Conservation (phyloP, 2,888 invertebrate genomes). For the Brassicogethes aeneus region DNA sequence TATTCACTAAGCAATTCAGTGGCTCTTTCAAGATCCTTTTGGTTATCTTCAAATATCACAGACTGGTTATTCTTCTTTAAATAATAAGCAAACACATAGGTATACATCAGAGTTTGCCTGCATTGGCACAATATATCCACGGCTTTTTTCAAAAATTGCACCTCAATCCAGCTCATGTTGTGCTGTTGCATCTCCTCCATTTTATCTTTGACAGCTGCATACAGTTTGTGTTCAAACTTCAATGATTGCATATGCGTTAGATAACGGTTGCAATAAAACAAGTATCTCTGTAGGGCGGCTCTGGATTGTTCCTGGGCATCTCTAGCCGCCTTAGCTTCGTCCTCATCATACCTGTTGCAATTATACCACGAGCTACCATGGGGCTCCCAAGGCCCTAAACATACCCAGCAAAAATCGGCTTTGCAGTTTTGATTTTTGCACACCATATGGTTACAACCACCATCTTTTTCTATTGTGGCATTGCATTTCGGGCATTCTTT, state of each 20-base stretch:
- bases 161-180: slow-evolving; percentile 99
- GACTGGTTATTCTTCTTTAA: slow-evolving; percentile 97
- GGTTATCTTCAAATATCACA: slow-evolving; percentile 98
- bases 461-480: slow-evolving; percentile 92
- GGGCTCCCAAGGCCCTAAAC: slow-evolving; percentile 97
- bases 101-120: slow-evolving; percentile 97
- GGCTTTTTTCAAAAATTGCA: slow-evolving; percentile 96
- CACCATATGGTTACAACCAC: slow-evolving; percentile 98
- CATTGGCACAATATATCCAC: slow-evolving; percentile 96
- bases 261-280: slow-evolving; percentile 92
- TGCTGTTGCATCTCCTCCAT: slow-evolving; percentile 99
- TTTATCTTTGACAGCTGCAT: slow-evolving; percentile 92
- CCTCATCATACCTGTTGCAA: slow-evolving; percentile 65
- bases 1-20: slow-evolving; percentile 98
- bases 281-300: slow-evolving; percentile 89
- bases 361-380: slow-evolving; percentile 88
- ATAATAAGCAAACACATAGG: slow-evolving; percentile 99
- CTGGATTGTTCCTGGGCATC: slow-evolving; percentile 96
- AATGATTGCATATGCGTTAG: slow-evolving; percentile 99
- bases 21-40: slow-evolving; percentile 94
- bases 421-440: slow-evolving; percentile 99
- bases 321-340: slow-evolving; percentile 91
- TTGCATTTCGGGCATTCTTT: slow-evolving; percentile 99
- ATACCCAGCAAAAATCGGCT: slow-evolving; percentile 99
- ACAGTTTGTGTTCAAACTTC: slow-evolving; percentile 95